A percentile compares a stretch with the other conserved stretches of the same genome.
Conservation (phyloP, 2,797 vertebrate genomes). For the Ceryle rudis region DNA sequence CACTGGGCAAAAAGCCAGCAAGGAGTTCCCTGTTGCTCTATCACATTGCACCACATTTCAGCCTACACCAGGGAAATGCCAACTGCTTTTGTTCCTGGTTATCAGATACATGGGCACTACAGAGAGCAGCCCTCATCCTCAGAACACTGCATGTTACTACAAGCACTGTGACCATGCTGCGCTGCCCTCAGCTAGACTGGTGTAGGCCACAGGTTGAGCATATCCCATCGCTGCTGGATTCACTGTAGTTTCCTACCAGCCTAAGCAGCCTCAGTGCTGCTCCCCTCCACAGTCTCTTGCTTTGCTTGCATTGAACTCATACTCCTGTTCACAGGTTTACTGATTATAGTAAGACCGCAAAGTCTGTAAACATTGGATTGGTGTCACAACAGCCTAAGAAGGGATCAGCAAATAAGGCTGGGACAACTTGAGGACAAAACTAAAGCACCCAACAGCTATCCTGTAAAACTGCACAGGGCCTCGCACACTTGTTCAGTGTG, state of each 20-base stretch:
- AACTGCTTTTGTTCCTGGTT: conserved; percentile 19
- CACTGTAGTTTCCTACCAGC: background rate
- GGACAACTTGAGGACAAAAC: background rate
- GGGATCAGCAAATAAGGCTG: background rate
- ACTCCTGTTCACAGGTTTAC: background rate
- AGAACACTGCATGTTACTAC: background rate
- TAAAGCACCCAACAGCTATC: background rate
- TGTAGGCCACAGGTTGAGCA: fast-evolving
- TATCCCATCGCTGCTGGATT: fast-evolving
- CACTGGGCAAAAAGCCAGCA: conserved; percentile 17
- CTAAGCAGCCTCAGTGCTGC: background rate
- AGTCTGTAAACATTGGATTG: background rate
- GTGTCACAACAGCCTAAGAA: background rate
- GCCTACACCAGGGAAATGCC: background rate
- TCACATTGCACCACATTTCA: background rate
- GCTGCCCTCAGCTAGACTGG: background rate
- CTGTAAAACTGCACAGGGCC: background rate
- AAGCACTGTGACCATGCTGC: background rate
- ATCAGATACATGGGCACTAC: background rate
- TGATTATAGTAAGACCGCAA: background rate
- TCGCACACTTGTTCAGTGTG: background rate
- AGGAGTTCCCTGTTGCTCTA: conserved; percentile 36
- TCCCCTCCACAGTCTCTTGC: background rate
- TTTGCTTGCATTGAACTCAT: background rate
- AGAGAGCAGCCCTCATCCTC: background rate